A percentile compares a stretch with the other conserved stretches of the same genome.
These are phyloP conservation scores for Ailurus styani DNA, from an alignment of 2,113 vertebrate genomes.

Conservation along the genomic window DNA sequence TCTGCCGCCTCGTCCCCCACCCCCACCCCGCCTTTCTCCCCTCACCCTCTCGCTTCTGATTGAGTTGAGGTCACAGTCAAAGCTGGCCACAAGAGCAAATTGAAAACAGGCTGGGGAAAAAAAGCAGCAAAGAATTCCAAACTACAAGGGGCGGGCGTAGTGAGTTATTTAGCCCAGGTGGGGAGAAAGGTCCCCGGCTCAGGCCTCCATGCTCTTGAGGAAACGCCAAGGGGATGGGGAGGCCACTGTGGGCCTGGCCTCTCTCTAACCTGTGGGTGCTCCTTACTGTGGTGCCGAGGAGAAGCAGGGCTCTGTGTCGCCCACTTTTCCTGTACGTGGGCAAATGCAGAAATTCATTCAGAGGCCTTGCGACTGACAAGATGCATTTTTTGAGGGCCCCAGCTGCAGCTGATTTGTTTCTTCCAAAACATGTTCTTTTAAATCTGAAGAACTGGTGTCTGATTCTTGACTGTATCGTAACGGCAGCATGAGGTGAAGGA, in stretches of 20 bases:
- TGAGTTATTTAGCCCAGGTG: conserved; percentile 52
- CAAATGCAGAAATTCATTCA: neutral
- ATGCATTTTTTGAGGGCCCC: no score
- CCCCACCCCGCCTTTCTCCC: neutral
- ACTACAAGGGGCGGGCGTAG: neutral
- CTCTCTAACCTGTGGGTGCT: neutral
- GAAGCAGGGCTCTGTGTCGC: fast-evolving
- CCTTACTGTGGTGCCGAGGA: neutral
- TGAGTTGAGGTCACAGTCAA: conserved; percentile 81
- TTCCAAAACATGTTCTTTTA: neutral
- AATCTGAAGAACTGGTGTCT: neutral
- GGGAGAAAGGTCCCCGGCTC: neutral
- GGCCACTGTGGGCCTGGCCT: neutral
- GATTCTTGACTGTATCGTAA: neutral
- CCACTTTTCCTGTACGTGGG: neutral
- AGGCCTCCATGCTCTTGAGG: neutral
- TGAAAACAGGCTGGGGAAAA: conserved; percentile 83
- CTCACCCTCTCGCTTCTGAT: conserved; percentile 67
- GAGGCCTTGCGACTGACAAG: neutral
- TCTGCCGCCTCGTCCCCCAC: neutral
- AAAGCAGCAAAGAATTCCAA: conserved; percentile 69
- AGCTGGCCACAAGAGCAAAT: conserved; percentile 81
- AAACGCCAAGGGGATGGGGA: neutral
- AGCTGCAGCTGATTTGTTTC: neutral
- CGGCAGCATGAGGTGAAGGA: neutral